These are phyloP conservation scores for Andrena minutula DNA, from an alignment of 2,888 invertebrate genomes.

Conservation along the genomic window DNA sequence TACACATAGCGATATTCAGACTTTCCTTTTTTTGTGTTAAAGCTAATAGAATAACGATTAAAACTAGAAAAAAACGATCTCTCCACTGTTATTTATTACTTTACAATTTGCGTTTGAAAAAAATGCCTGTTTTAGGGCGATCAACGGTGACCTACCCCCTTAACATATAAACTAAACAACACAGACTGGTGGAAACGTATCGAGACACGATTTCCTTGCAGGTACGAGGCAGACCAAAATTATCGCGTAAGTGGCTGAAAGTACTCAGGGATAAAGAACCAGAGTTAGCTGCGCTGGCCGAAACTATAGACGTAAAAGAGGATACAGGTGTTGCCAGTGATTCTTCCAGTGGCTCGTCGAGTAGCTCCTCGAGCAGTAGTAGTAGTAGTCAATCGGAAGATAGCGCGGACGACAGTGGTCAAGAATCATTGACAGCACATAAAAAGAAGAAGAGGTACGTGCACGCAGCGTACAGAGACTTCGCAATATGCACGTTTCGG, in stretches of 20 bases:
- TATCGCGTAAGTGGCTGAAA: conserved; percentile 96
- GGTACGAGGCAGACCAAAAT: conserved; percentile 96
- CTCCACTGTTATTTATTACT: too few relatives aligned
- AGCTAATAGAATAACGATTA: too few relatives aligned
- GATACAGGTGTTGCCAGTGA: conserved; percentile 97
- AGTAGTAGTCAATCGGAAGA: conserved; percentile 88
- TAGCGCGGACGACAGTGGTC: conserved; percentile 92
- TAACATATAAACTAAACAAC: not conserved
- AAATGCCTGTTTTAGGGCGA: too few relatives aligned
- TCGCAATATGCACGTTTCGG: conserved; percentile 4
- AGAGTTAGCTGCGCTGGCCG: conserved; percentile 92
- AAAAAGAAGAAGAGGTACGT: conserved; percentile 90
- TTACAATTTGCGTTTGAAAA: too few relatives aligned
- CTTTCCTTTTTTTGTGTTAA: too few relatives aligned
- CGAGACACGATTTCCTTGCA: conserved; percentile 45
- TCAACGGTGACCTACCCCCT: too few relatives aligned
- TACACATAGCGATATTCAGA: too few relatives aligned
- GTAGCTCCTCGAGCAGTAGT: conserved; percentile 90
- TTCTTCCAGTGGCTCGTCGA: conserved; percentile 94
- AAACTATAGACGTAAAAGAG: conserved; percentile 93
- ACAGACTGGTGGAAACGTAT: not conserved
- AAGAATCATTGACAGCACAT: conserved; percentile 95
- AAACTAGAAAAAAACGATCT: too few relatives aligned
- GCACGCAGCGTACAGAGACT: too few relatives aligned
- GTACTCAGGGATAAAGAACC: conserved; percentile 90